phyloP scores from a whole-genome alignment of 1,140 invertebrate species.

The Zaprionus inermis region DNA sequence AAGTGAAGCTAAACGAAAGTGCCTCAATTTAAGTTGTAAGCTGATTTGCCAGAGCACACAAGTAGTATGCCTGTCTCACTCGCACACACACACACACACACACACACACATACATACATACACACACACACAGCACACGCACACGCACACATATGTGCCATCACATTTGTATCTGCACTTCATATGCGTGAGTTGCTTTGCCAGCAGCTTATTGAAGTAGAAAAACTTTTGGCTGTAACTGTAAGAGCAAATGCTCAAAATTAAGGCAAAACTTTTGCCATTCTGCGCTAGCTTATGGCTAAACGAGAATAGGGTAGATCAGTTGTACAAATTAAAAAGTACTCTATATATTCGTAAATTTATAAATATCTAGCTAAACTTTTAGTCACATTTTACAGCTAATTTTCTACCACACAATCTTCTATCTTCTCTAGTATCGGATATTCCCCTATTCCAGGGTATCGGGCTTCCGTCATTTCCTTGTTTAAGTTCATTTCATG shows the following conservation, averaged over 20 bases:
- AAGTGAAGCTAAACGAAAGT: conserved; percentile 82
- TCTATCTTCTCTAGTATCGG: neutral
- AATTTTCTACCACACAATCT: neutral
- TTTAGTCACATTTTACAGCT: no score
- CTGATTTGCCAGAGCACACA: conserved; percentile 70
- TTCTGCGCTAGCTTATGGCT: conserved; percentile 28
- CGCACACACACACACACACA: conserved; percentile 24
- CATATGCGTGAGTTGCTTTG: conserved; percentile 41
- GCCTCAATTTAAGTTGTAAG: conserved; percentile 82
- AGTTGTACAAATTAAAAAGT: neutral
- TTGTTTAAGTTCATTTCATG: conserved; percentile 17
- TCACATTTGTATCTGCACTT: conserved; percentile 42
- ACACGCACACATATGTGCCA: conserved; percentile 14
- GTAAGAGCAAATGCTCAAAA: conserved; percentile 70
- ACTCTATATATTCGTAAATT: no score
- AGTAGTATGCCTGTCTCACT: conserved; percentile 54
- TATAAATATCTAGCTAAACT: no score
- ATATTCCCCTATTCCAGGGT: neutral
- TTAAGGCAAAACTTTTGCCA: conserved; percentile 68
- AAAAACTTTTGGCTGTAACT: conserved; percentile 70
- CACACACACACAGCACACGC: conserved; percentile 10
- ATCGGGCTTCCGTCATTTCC: conserved; percentile 34
- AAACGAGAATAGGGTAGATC: neutral
- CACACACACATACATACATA: conserved; percentile 15
- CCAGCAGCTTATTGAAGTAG: conserved; percentile 65